Conservation (phyloP, 2,113 vertebrate species). For the Nannospalax galili region DNA sequence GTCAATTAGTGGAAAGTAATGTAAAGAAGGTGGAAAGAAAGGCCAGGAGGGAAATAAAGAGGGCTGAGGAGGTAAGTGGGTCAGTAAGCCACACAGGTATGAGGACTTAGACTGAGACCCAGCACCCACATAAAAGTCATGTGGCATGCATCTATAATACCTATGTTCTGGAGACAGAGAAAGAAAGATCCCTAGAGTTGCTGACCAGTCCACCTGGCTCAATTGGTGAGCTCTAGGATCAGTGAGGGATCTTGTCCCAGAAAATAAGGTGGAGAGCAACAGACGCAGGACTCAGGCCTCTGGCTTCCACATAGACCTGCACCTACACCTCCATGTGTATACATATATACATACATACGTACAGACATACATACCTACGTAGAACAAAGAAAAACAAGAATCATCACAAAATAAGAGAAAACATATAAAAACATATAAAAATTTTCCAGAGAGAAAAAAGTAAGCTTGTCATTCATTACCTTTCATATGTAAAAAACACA, state of each 20-base stretch:
- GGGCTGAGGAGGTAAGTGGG: background rate
- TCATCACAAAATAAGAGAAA: background rate
- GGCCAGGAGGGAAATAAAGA: background rate
- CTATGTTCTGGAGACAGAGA: background rate
- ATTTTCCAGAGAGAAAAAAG: background rate
- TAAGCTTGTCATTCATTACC: background rate
- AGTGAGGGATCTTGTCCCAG: background rate
- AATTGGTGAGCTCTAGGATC: background rate
- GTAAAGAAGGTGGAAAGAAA: background rate
- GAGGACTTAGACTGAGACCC: background rate
- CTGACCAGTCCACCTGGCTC: background rate
- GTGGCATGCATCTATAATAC: background rate
- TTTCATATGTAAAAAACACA: background rate
- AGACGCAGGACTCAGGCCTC: background rate
- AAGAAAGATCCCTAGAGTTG: background rate
- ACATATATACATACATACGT: background rate
- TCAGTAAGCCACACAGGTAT: background rate
- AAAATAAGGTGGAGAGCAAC: background rate
- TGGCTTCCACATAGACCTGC: background rate
- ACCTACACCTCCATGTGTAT: too few species aligned
- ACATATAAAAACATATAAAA: background rate
- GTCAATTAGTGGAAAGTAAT: background rate
- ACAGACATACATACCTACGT: too few species aligned
- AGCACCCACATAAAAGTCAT: background rate
- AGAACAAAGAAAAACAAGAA: background rate